Evolutionary conservation across 2,888 invertebrate genomes (phyloP), one percentile per base, ranked within the genome.

Genomic region (Falcaria lacertinaria): DNA sequence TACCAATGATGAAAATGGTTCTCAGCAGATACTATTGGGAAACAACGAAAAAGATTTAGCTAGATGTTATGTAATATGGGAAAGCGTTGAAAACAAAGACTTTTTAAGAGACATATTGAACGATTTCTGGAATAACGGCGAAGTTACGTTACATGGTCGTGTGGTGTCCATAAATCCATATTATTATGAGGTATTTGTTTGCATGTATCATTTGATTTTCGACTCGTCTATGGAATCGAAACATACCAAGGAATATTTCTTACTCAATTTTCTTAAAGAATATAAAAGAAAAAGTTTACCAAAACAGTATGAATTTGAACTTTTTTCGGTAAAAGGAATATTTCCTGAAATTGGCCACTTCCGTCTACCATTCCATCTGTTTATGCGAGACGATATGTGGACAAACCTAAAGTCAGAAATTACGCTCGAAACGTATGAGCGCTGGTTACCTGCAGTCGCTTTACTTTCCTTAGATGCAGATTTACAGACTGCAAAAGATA

Each of bases 311-410:
- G 90, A 90, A 60, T 84, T 84, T 57, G 90, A 90, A 74, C 55
- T 80, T 2, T 90, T 88, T 64, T 88, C 89, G 32, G 76, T 82
- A 5, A 90, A 89, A 63, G 89, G 89, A 11, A 81, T 85, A 66
- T 90, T 89, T 61, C 90, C 90, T 39, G 87, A 89, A 74, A 82
- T 90, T 50, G 89, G 89, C 16, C 75, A 86, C 61, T 83, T 85
- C 54, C 68, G 90, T 41, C 63, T 90, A 58, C 90, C 90, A 5
- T 90, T 90, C 57, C 83, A 88, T 61, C 69, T 88, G 15, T 86
- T 90, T 50, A 81, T 82, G 78, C 74, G 86, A 22, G 83, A 85
- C 25, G 88, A 90, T 52, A 89, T 87, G 83, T 90, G 90, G 90
- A 72, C 80, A 33, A 88, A 88, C 64, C 73, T 90, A 33, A 90